These are phyloP conservation scores for Gorsachius goisagi DNA, from an alignment of 2,113 vertebrate genomes.

Conservation along the genomic window DNA sequence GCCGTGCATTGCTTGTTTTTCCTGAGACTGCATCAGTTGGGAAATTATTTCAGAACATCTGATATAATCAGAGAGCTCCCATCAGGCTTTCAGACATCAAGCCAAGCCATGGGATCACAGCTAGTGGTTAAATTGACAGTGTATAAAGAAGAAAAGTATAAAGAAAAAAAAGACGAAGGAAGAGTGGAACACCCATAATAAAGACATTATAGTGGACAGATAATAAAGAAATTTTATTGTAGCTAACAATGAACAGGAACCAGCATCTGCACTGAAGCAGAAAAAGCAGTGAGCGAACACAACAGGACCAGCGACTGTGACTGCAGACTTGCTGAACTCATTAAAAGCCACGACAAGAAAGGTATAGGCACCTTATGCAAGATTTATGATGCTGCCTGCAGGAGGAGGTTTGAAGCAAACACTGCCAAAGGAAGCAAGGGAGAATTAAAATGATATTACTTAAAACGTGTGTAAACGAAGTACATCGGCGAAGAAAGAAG, in stretches of 20 bases:
- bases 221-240: background rate
- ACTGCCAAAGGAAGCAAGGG: background rate
- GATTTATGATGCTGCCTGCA: constrained; percentile 19
- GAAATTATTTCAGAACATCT: background rate
- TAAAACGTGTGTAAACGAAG: background rate
- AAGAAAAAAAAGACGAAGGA: background rate
- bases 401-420: background rate
- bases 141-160: background rate
- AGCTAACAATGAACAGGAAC: background rate
- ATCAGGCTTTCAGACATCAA: background rate
- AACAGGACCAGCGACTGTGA: background rate
- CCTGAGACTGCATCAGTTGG: background rate
- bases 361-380: constrained; percentile 8
- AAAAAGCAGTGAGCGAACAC: constrained; percentile 4
- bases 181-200: background rate
- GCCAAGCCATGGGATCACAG: background rate
- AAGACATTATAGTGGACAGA: background rate
- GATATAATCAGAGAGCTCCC: background rate
- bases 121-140: background rate
- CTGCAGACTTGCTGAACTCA: constrained; percentile 1
- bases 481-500: background rate
- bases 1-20: background rate
- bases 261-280: background rate
- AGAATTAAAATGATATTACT: background rate
- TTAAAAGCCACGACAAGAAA: background rate